Evolutionary conservation across 2,113 vertebrate genomes (phyloP).

Genomic region (Plecotus auritus): DNA sequence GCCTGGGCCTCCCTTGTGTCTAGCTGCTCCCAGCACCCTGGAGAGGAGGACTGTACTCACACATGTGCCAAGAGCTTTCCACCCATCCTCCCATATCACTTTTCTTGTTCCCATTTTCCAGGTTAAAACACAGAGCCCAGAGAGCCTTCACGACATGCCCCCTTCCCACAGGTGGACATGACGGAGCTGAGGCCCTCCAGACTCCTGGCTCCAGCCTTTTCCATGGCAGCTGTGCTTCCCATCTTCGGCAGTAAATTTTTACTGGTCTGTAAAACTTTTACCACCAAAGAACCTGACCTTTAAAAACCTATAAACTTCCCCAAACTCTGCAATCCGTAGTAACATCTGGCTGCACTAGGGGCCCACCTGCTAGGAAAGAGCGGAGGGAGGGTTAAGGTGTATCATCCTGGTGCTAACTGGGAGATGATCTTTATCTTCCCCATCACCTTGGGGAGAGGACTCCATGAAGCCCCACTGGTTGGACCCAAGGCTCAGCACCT

Average conservation of each 20-base stretch:
- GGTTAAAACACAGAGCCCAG: background rate
- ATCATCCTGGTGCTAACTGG: background rate
- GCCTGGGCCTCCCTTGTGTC: background rate
- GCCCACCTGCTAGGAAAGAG: background rate
- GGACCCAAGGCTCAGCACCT: background rate
- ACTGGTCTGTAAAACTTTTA: constrained; percentile 67
- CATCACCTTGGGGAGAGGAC: background rate
- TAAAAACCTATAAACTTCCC: constrained; percentile 45
- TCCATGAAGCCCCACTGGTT: background rate
- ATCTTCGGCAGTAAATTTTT: constrained; percentile 48
- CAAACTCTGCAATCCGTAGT: background rate
- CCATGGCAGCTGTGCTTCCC: background rate
- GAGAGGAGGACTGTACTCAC: background rate
- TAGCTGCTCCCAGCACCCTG: background rate
- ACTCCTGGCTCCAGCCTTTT: background rate
- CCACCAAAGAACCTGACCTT: constrained; percentile 44
- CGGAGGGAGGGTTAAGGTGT: background rate
- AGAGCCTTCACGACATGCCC: background rate
- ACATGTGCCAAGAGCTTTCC: background rate
- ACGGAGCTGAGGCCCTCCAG: background rate
- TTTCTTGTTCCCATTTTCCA: background rate
- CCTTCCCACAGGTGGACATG: rapidly evolving
- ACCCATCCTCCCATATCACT: rapidly evolving
- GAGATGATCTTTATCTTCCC: background rate
- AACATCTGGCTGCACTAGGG: background rate